phyloP scores from a whole-genome alignment of 1,140 invertebrate species.

The Panagrolaimus sp. region DNA sequence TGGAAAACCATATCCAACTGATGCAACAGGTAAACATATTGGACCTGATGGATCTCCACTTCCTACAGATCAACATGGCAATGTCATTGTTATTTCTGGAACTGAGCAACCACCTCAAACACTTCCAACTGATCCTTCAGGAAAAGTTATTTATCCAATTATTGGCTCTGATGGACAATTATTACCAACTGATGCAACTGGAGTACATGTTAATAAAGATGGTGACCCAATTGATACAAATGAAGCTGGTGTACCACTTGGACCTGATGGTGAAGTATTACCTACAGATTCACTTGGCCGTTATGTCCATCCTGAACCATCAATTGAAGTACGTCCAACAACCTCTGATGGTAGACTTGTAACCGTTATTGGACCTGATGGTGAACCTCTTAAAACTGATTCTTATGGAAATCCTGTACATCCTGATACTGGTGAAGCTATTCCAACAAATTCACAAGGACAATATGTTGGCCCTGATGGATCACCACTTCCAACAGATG shows the following conservation, averaged over 20 bases:
- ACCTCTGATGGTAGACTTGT: neutral
- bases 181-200: conserved; percentile 6
- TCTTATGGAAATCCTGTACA: neutral
- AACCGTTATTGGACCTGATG: neutral
- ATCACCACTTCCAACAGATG: conserved; percentile 7
- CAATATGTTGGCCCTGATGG: conserved; percentile 19
- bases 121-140: conserved; percentile 10
- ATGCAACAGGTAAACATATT: conserved; percentile 15
- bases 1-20: conserved; percentile 18
- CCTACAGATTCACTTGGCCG: conserved; percentile 14
- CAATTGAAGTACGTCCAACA: neutral
- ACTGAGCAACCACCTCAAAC: neutral
- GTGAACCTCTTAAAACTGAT: neutral
- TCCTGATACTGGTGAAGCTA: neutral
- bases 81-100: conserved; percentile 22
- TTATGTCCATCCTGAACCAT: neutral
- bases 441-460: conserved; percentile 4
- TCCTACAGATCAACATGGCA: conserved; percentile 19
- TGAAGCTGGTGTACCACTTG: conserved; percentile 16
- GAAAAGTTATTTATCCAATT: conserved; percentile 25
- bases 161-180: conserved; percentile 8
- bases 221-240: neutral
- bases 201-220: neutral
- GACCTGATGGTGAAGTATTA: conserved; percentile 26
- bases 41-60: neutral